Evolutionary conservation across 2,888 invertebrate genomes (phyloP).

Genomic region (Automeris io): DNA sequence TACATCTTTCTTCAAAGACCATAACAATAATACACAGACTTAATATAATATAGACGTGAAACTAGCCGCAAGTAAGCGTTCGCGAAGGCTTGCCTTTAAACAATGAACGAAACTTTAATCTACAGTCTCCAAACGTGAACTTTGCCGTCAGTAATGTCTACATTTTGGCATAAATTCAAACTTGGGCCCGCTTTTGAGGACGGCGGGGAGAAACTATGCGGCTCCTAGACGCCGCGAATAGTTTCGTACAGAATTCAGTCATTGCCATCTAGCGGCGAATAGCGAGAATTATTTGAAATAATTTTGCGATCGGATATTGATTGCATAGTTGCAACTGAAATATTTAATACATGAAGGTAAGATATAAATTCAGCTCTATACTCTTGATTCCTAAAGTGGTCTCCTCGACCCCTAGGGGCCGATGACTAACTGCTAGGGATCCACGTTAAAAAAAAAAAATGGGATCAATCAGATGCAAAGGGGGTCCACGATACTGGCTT

Average conservation of each 20-base stretch:
- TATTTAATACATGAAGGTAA: too few relatives aligned
- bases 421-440: too few relatives aligned
- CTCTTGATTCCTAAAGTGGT: too few relatives aligned
- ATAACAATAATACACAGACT: too few relatives aligned
- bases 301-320: neutral
- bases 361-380: too few relatives aligned
- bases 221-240: slow-evolving; percentile 24
- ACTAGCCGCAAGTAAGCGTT: slow-evolving; percentile 1
- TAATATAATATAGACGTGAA: too few relatives aligned
- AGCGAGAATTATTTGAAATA: slow-evolving; percentile 23
- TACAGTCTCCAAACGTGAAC: slow-evolving; percentile 21
- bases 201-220: slow-evolving; percentile 27
- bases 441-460: too few relatives aligned
- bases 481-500: too few relatives aligned
- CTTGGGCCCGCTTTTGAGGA: slow-evolving; percentile 40
- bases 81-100: slow-evolving; percentile 5
- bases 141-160: slow-evolving; percentile 22
- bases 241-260: slow-evolving; percentile 32
- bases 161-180: slow-evolving; percentile 56
- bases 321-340: too few relatives aligned
- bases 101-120: slow-evolving; percentile 23
- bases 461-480: too few relatives aligned
- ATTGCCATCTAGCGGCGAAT: slow-evolving; percentile 51
- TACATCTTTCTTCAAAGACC: too few relatives aligned
- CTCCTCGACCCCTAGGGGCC: too few relatives aligned